Base-by-base conservation (phyloP, 2,888 invertebrate species). In the Napeogenes sylphis region DNA sequence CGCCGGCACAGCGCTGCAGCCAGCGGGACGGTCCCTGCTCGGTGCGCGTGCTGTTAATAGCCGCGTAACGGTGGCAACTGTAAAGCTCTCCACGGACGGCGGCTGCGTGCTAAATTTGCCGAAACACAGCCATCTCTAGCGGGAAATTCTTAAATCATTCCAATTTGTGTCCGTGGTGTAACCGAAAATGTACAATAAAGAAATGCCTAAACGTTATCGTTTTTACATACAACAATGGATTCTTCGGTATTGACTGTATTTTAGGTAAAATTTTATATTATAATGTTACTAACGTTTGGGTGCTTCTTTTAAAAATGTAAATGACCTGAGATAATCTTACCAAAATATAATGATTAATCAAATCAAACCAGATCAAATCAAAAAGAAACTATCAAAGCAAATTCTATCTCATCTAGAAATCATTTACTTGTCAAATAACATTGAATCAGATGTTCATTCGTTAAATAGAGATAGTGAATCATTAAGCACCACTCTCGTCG, bases 1-100 rank as follows among this genome's bases (percentile, higher is more conserved):
- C 6, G 35, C 6, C 35, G 35, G 4, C 35, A 35, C 35, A 4
- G 6, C 35, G 35, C 35, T 63, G 74, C 70, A 66, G 69, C 71
- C 70, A 71, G 74, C 73, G 71, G 68, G 74, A 69, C 68, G 71
- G 73, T 75, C 75, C 75, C 76, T 72, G 12, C 71, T 73, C 77
- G 75, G 71, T 79, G 83, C 85, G 84, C 85, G 78, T 81, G 85
- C 86, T 82, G 79, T 81, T 90, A 88, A 89, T 89, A 85, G 85
- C 75, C 82, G 82, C 84, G 86, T 90, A 89, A 89, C 90, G 89
- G 90, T 87, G 83, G 89, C 83, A 88, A 89, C 90, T 87, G 90
- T 90, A 90, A 87, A 88, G 84, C 83, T 73, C 83, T 86, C 86
- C 82, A 87, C 87, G 87, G 85, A 81, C 80, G 79, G 83, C 84